Base-by-base conservation (phyloP, 2,888 invertebrate genomes). In the Drosophila infuscata region DNA sequence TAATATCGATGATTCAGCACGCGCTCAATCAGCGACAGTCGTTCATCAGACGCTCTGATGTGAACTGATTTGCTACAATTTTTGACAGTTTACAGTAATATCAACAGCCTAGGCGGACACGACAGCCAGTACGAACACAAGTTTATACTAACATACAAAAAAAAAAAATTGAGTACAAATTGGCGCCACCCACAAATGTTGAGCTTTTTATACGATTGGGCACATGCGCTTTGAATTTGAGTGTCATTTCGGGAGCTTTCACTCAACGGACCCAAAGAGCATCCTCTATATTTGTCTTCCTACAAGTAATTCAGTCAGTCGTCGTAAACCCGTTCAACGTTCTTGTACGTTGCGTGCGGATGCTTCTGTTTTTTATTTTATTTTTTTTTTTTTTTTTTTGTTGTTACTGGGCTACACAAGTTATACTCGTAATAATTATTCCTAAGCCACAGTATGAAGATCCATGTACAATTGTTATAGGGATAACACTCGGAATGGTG, bases 161-260 rank as follows among this genome's bases (percentile, higher is more conserved):
- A 30, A 5, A 20, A 70, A 60, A 71, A 51, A 69, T 77, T 70
- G 73, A 82, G 74, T 29, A 30, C 6, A 56, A 76, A 70, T 89
- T 89, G 83, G 85, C 88, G 66, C 85, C 85, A 85, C 85, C 85
- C 85, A 88, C 85, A 84, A 74, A 70, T 53, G 51, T 51, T 68
- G 85, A 83, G 74, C n/a, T 11, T 7, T 62, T 63, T 53, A 32
- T 25, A 51, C 49, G 11, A 53, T 56, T 46, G 9, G 48, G 32
- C 82, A 77, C 89, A 74, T 78, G 82, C 85, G 88, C 75, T 12
- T 4, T 53, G 12, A 12, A n/a, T 38, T 66, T 67, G 81, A 75
- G 66, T 70, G 38, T 0, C 0, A 51, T 48, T 1, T 3, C 0
- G 0, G 25, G 15, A 81, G 79, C 81, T 82, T 75, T 77, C 20